Evolutionary conservation across 2,888 invertebrate genomes (phyloP).

Genomic region (Rhingia campestris): DNA sequence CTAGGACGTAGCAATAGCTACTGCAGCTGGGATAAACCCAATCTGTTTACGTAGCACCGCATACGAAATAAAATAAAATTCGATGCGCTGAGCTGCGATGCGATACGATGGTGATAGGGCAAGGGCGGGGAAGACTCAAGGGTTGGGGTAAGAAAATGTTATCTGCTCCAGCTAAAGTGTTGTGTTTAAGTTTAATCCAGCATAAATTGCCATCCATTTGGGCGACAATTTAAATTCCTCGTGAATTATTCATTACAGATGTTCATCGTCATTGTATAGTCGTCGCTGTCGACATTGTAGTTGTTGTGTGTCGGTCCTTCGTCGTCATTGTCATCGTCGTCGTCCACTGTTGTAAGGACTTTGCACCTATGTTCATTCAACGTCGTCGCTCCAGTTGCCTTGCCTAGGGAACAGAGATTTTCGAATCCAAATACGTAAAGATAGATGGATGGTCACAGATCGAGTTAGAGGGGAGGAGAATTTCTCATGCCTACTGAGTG

Average conservation of each 20-base stretch:
- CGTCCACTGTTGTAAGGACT: constrained; percentile 15
- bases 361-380: constrained; percentile 40
- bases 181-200: constrained; percentile 65
- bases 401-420: not conserved
- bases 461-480: not conserved
- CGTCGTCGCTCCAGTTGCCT: constrained; percentile 27
- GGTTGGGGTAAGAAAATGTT: constrained; percentile 29
- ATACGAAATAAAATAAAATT: not conserved
- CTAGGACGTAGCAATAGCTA: not conserved
- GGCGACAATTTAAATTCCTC: constrained; percentile 61
- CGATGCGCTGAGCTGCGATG: not conserved
- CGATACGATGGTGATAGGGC: not conserved
- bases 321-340: not conserved
- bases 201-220: constrained; percentile 61
- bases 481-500: constrained; percentile 3
- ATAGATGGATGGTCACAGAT: not conserved
- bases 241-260: constrained; percentile 71
- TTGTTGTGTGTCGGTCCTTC: constrained; percentile 12
- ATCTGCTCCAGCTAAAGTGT: constrained; percentile 55
- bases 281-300: not conserved
- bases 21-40: constrained; percentile 24
- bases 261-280: constrained; percentile 25
- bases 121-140: not conserved
- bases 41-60: constrained; percentile 33
- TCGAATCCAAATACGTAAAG: not conserved